Evolutionary conservation across 2,888 invertebrate genomes (phyloP).

Genomic region (Drosophila differens): DNA sequence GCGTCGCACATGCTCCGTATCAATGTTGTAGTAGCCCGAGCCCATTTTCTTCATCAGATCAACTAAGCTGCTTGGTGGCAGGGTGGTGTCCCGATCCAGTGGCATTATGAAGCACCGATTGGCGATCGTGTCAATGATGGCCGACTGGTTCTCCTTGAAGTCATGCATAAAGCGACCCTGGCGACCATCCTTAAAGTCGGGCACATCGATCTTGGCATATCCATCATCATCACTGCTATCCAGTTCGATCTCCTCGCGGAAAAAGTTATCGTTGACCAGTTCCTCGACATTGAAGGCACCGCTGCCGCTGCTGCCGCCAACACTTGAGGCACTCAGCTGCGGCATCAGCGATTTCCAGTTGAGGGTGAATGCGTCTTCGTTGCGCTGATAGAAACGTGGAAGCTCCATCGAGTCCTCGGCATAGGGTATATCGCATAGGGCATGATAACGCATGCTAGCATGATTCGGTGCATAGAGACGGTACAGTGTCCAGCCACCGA

Average conservation of each 20-base stretch:
- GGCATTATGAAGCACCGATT: constrained; percentile 96
- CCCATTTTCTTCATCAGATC: constrained; percentile 93
- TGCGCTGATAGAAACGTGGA: constrained; percentile 80
- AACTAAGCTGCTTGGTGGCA: constrained; percentile 92
- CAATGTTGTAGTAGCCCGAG: constrained; percentile 92
- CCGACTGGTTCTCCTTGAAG: constrained; percentile 91
- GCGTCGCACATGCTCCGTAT: constrained; percentile 91
- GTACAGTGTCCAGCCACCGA: constrained; percentile 91
- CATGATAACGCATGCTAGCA: constrained; percentile 85
- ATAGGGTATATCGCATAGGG: constrained; percentile 85
- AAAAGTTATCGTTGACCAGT: constrained; percentile 85
- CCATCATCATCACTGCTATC: constrained; percentile 88
- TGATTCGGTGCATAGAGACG: constrained; percentile 89
- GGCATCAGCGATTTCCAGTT: constrained; percentile 77
- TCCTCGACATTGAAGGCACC: constrained; percentile 43
- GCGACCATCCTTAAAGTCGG: constrained; percentile 92
- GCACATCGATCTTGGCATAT: constrained; percentile 94
- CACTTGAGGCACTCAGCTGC: constrained; percentile 40
- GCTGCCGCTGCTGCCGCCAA: constrained; percentile 7
- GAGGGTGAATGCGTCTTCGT: constrained; percentile 80
- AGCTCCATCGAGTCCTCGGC: constrained; percentile 73
- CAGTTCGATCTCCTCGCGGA: constrained; percentile 93
- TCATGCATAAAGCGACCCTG: constrained; percentile 96
- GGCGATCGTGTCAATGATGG: constrained; percentile 91
- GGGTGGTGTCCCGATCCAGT: constrained; percentile 90